Evolutionary conservation across 2,888 invertebrate genomes (phyloP).

Genomic region (Coleophora deauratella): DNA sequence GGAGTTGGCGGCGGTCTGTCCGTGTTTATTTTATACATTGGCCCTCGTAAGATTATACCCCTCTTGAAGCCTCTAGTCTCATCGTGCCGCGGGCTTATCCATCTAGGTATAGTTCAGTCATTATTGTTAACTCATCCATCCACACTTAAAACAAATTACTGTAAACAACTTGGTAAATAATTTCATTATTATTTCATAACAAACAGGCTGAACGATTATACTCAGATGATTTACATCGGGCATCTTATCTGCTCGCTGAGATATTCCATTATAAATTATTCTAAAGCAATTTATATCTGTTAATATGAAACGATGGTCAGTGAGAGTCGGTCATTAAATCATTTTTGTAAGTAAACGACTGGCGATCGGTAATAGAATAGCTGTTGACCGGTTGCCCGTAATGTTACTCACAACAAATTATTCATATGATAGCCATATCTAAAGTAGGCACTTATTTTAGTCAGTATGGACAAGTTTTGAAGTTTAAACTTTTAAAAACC

Average conservation of each 20-base stretch:
- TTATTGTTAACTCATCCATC: conserved; percentile 29
- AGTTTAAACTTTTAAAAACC: too few species aligned
- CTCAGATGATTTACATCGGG: conserved; percentile 9
- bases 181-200: conserved; percentile 12
- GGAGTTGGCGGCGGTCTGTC: conserved; percentile 36
- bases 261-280: conserved; percentile 24
- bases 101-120: too few species aligned
- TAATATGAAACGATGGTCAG: conserved; percentile 26
- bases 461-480: too few species aligned
- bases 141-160: conserved; percentile 23
- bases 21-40: conserved; percentile 64
- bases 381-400: conserved; percentile 23
- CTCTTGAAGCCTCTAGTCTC: conserved; percentile 43
- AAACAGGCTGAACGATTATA: conserved; percentile 11
- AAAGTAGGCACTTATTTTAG: too few species aligned
- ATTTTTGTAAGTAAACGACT: conserved; percentile 25
- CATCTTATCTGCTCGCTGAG: conserved; percentile 4
- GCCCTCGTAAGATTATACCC: conserved; percentile 47
- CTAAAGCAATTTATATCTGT: conserved; percentile 23
- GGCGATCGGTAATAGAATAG: conserved; percentile 29
- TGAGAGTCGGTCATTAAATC: conserved; percentile 33
- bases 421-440: too few species aligned
- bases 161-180: conserved; percentile 23
- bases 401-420: conserved; percentile 39
- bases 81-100: conserved; percentile 35